phyloP scores from a whole-genome alignment of 1,140 invertebrate genomes.

The Drosophila kohkoa region DNA sequence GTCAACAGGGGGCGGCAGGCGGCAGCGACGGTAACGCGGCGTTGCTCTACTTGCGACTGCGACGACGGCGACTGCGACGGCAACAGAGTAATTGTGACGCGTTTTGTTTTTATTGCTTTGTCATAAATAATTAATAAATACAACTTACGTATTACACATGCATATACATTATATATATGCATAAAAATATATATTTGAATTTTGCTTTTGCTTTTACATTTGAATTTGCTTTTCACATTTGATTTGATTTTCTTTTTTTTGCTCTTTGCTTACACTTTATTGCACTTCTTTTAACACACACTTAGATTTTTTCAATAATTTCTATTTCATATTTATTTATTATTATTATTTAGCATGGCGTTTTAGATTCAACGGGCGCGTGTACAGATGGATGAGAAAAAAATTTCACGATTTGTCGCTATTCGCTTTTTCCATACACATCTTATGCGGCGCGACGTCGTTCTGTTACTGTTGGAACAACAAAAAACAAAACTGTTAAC shows the following conservation, averaged over 20 bases:
- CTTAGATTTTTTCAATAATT: slow-evolving; percentile 31
- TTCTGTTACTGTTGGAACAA: slow-evolving; percentile 44
- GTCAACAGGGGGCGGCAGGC: slow-evolving; percentile 42
- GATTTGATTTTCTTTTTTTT: slow-evolving; percentile 37
- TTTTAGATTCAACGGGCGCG: slow-evolving; percentile 41
- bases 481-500: slow-evolving; percentile 33
- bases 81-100: slow-evolving; percentile 30
- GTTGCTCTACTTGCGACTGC: slow-evolving; percentile 49
- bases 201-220: slow-evolving; percentile 45
- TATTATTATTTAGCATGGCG: slow-evolving; percentile 28
- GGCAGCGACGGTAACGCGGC: slow-evolving; percentile 30
- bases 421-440: slow-evolving; percentile 55
- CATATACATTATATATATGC: no score
- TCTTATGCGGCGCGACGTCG: slow-evolving; percentile 63
- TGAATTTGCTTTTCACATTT: slow-evolving; percentile 44
- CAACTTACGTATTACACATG: slow-evolving; percentile 59
- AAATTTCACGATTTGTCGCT: slow-evolving; percentile 58
- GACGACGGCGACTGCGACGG: slow-evolving; percentile 18
- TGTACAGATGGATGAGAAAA: slow-evolving; percentile 28
- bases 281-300: slow-evolving; percentile 54
- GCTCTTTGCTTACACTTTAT: slow-evolving; percentile 53
- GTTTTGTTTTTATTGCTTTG: slow-evolving; percentile 42
- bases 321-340: slow-evolving; percentile 22
- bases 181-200: no score
- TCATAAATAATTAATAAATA: slow-evolving; percentile 54